These are phyloP conservation scores for Hylaeus anthracinus DNA, from an alignment of 1,140 invertebrate species.

Conservation along the genomic window DNA sequence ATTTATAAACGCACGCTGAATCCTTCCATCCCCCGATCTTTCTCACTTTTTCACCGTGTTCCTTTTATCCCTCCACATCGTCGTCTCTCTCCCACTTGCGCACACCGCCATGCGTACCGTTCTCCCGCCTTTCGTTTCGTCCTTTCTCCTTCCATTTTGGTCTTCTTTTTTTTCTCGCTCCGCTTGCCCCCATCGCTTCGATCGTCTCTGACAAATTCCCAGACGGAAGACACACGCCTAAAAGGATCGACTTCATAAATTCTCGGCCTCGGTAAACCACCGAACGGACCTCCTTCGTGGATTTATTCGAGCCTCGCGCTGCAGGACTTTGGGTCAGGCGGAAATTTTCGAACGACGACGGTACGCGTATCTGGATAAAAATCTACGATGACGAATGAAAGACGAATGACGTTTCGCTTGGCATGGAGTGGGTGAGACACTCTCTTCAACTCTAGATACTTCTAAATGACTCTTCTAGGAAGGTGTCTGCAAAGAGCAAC, in stretches of 20 bases:
- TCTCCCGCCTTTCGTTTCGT: neutral
- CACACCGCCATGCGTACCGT: neutral
- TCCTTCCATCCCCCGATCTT: constrained; percentile 40
- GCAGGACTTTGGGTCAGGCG: constrained; percentile 12
- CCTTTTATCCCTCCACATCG: neutral
- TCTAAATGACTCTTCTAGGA: too few species aligned
- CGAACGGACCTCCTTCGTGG: constrained; percentile 35
- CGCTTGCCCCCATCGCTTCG: constrained; percentile 1
- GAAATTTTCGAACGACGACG: constrained; percentile 22
- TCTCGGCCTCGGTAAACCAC: constrained; percentile 47
- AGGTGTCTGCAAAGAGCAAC: too few species aligned
- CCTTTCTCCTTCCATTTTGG: neutral
- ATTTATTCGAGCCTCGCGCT: constrained; percentile 52
- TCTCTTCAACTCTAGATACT: too few species aligned
- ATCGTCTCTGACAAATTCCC: constrained; percentile 59
- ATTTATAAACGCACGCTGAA: constrained; percentile 52
- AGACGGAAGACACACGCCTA: constrained; percentile 56
- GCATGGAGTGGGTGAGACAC: too few species aligned
- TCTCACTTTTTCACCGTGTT: constrained; percentile 4
- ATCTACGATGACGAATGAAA: too few species aligned
- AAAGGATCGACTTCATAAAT: constrained; percentile 61
- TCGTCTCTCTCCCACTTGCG: neutral
- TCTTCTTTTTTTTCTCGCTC: neutral
- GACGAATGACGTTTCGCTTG: too few species aligned
- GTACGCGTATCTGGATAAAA: too few species aligned